Base-by-base conservation (phyloP, 1,140 invertebrate genomes). In the Aphelinus atriplicis region DNA sequence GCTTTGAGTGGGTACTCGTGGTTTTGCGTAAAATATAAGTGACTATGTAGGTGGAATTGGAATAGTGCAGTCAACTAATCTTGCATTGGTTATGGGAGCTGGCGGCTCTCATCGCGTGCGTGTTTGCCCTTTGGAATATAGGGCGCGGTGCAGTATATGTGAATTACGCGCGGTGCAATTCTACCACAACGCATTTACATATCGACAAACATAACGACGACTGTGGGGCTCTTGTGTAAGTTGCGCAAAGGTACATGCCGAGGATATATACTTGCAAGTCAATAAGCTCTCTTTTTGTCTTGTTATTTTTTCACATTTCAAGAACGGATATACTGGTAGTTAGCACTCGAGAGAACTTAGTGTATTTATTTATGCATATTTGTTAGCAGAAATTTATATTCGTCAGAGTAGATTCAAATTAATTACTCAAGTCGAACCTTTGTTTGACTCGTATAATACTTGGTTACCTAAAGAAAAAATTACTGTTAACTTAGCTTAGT, bases 151-250 rank as follows among this genome's bases (percentile, higher is more conserved):
- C 63, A 26, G 48, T 51, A 26, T 42, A 43, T 2, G 63, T 53
- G 45, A 10, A 10, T 3, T 5, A 6, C 3, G 42, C 50, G 7
- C 50, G 42, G 7, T 7, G 43, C 64, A 6, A n/a, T 26, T 26
- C 26, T 26, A 26, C 26, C 26, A 26, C 26, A 26, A 3, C 26
- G 51, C 51, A 66, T 66, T 66, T 66, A 43, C 64, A 55, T 66
- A 66, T 66, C 64, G 64, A 66, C 51, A 66, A 65, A 65, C 63
- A 53, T 65, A 65, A 65, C 48, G 4, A 46, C 3, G 3, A 45
- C 9, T 46, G 61, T 26, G 2, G 10, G 48, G 61, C 46, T 62
- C 46, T 63, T 63, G 48, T n/a, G 56, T 58, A 58, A 58, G 10
- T 26, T 3, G 55, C 7, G 55, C 7, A 56, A 56, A 57, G 10